These are phyloP conservation scores for Drosophila greeni DNA, from an alignment of 2,888 invertebrate species.

Conservation along the genomic window DNA sequence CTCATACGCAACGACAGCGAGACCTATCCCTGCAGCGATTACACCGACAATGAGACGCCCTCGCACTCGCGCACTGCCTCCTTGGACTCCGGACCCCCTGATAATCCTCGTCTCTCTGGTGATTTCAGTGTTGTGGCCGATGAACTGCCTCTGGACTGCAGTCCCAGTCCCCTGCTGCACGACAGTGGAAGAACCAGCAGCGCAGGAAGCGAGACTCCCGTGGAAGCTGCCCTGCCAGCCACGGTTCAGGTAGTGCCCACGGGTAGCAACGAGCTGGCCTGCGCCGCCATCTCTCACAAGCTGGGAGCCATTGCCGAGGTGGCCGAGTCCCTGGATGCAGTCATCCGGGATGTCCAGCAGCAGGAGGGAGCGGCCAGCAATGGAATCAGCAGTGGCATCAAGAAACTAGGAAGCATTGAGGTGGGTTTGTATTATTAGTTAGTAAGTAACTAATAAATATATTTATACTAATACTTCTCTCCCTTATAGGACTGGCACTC, in stretches of 20 bases:
- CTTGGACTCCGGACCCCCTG: constrained; percentile 43
- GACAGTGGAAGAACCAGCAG: constrained; percentile 63
- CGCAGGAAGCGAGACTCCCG: constrained; percentile 34
- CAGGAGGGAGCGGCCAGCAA: constrained; percentile 42
- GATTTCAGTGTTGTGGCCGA: constrained; percentile 73
- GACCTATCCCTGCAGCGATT: constrained; percentile 66
- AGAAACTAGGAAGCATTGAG: constrained; percentile 72
- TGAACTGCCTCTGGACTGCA: constrained; percentile 64
- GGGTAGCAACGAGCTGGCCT: constrained; percentile 82
- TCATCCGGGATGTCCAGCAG: constrained; percentile 80
- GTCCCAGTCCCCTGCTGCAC: constrained; percentile 57
- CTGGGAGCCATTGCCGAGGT: constrained; percentile 83
- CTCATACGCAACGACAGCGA: constrained; percentile 64
- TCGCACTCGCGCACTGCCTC: constrained; percentile 66
- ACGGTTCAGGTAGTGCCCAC: constrained; percentile 74
- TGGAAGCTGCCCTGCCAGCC: constrained; percentile 21
- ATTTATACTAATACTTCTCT: no score
- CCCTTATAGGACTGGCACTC: constrained; percentile 78
- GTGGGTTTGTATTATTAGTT: constrained; percentile 43
- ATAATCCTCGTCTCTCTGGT: constrained; percentile 44
- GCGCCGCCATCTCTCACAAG: constrained; percentile 84
- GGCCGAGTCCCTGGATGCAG: constrained; percentile 84
- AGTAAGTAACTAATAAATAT: no score
- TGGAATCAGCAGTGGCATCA: constrained; percentile 43
- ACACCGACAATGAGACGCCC: constrained; percentile 61